Conservation (phyloP, 1,140 invertebrate species). For the Drosophila tropicalis region DNA sequence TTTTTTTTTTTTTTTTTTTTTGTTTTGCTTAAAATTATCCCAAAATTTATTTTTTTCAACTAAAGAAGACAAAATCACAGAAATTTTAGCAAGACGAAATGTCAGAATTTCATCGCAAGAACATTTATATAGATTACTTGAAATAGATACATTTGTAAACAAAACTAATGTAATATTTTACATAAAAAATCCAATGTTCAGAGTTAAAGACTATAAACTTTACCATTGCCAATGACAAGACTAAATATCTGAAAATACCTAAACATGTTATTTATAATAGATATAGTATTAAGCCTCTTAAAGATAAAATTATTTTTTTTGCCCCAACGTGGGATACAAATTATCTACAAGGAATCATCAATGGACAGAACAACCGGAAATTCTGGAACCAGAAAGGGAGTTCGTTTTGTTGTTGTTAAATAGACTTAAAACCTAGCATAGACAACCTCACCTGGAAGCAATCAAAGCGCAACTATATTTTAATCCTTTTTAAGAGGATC, state of each 20-base stretch:
- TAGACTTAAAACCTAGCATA: no score
- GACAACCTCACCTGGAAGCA: no score
- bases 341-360: neutral
- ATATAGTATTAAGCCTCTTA: no score
- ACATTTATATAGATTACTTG: neutral
- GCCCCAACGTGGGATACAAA: neutral
- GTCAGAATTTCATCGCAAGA: neutral
- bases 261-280: neutral
- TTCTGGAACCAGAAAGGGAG: no score
- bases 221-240: slow-evolving; percentile 1
- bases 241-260: slow-evolving; percentile 2
- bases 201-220: neutral
- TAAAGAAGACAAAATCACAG: slow-evolving; percentile 2
- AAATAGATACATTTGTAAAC: slow-evolving; percentile 1
- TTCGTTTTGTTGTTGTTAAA: no score
- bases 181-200: slow-evolving; percentile 1
- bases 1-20: neutral
- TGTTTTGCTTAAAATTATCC: no score
- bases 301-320: no score
- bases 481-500: no score
- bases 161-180: slow-evolving; percentile 3
- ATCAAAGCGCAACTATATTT: no score
- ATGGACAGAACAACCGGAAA: no score
- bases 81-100: neutral
- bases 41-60: neutral